phyloP scores from a whole-genome alignment of 92 coral and sea anemone genomes.

The Bergia puertoricense region DNA sequence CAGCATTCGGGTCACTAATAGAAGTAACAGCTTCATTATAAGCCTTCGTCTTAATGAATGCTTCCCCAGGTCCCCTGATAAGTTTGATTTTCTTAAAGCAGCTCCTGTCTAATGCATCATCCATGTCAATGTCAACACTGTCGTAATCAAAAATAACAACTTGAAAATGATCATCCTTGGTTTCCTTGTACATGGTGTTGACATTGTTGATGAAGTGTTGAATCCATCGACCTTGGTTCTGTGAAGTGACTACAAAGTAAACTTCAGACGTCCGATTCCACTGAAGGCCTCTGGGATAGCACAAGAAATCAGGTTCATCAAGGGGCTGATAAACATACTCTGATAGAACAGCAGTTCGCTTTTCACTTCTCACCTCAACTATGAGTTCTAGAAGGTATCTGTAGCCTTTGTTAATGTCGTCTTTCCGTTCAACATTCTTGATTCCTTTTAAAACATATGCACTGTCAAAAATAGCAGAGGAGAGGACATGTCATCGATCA shows the following conservation, averaged over 20 bases:
- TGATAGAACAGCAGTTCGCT: conserved; percentile 20
- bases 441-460: not conserved
- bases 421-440: conserved; percentile 25
- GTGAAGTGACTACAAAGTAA: conserved; percentile 27
- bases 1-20: not conserved
- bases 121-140: conserved; percentile 32
- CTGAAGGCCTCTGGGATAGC: conserved; percentile 37
- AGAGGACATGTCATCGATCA: too few species aligned
- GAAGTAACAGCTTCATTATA: conserved; percentile 31
- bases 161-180: conserved; percentile 10
- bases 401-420: conserved; percentile 21
- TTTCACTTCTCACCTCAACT: not conserved
- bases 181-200: conserved; percentile 26
- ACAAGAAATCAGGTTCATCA: not conserved
- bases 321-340: conserved; percentile 32
- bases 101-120: conserved; percentile 28
- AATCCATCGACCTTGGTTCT: conserved; percentile 40
- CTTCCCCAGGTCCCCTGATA: not conserved
- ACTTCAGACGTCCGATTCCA: conserved; percentile 21
- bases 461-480: conserved; percentile 3
- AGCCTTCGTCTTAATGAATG: conserved; percentile 31
- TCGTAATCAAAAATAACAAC: conserved; percentile 22
- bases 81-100: conserved; percentile 36
- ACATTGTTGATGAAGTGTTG: conserved; percentile 32
- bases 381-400: conserved; percentile 30